Evolutionary conservation across 2,797 vertebrate species (phyloP), one percentile per base, ranked within the genome.

Genomic region (Rhinogobio ventralis): DNA sequence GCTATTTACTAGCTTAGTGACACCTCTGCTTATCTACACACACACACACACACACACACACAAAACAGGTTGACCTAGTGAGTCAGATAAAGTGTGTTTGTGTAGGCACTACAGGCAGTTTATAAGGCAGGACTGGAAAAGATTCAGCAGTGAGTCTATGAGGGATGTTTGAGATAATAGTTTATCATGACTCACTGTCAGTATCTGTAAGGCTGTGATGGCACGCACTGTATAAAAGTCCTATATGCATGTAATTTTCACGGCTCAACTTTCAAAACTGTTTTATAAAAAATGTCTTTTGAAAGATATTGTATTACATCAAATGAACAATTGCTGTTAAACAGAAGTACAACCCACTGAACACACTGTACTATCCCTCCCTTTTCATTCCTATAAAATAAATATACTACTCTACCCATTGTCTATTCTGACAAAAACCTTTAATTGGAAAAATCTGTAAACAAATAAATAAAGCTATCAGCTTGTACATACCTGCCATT

Each of bases 11-110:
- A 67, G 64, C 45, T 49, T 36, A n/a, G 28, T 36, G 30, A 25
- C 30, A 55, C 25, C 42, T 51, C 64, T 60, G 62, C 73, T 77
- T 77, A 66, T 67, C 49, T 45, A 84, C 85, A 76, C 79, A 82
- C 60, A 83, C 51, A 84, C 85, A 76, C 79, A 82, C 60, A 83
- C 51, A 8, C 36, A 39, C 36, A 23, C 68, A 67, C 33, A 66
- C 5, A 81, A 36, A 81, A 19, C 33, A 42, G 67, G 67, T 28
- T 53, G 9, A 5, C 42, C 62, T 20, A 13, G 55, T 49, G 33
- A 28, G 25, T 71, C 66, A 53, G 46, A 55, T 25, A 71, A 67
- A 36, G 6, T 62, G 20, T 74, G 45, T 46, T 14, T 20, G 19
- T 19, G 30, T 60, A 11, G 2, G 17, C 19, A 71, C 23, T 15